Conservation (phyloP, 2,888 invertebrate species). For the Harpalus rufipes region DNA sequence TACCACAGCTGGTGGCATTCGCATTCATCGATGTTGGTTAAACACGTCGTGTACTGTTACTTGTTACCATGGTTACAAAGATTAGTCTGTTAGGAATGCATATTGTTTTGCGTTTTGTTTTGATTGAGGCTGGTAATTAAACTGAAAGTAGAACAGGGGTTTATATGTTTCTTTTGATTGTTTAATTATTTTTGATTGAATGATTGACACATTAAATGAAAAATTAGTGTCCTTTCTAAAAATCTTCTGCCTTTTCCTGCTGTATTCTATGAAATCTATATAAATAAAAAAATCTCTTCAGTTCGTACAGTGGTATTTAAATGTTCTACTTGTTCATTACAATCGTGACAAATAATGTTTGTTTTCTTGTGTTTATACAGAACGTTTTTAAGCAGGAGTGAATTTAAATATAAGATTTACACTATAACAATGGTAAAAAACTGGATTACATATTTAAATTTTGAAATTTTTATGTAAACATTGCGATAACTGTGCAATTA, state of each 20-base stretch:
- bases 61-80: background rate
- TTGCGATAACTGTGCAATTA: too few species aligned
- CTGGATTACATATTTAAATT: too few species aligned
- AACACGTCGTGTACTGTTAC: constrained; percentile 35
- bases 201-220: background rate
- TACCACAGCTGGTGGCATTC: constrained; percentile 9
- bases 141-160: background rate
- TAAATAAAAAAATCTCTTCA: too few species aligned
- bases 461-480: too few species aligned
- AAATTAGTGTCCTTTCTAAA: background rate
- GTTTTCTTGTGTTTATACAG: too few species aligned
- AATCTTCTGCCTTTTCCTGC: background rate
- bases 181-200: background rate
- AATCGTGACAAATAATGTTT: too few species aligned
- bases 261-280: background rate
- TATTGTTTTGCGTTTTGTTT: constrained; percentile 10
- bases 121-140: background rate
- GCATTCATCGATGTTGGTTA: constrained; percentile 21
- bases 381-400: too few species aligned
- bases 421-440: too few species aligned
- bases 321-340: too few species aligned
- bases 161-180: background rate
- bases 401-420: too few species aligned
- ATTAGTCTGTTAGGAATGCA: background rate
- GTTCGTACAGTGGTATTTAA: too few species aligned